Base-by-base conservation (phyloP, 2,113 vertebrate genomes). In the Stercorarius parasiticus region DNA sequence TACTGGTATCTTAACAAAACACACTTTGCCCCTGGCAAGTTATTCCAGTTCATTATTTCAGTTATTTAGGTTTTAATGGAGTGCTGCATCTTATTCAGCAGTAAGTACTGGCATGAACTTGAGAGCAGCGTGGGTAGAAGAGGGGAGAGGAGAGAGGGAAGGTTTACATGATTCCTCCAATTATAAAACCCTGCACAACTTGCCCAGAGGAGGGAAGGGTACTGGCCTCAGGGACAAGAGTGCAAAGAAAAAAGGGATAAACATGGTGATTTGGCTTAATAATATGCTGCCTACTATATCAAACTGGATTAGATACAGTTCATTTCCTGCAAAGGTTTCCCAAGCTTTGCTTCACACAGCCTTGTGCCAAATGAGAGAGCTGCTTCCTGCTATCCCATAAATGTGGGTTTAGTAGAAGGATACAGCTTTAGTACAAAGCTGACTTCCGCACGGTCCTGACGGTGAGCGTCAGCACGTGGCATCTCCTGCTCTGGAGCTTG, bases 231-330 rank as follows among this genome's bases (percentile, higher is more conserved):
- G 26, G 26, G 62, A 87, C 69, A 84, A 87, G 53, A 22, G 17
- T 62, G 29, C 14, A 80, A 95, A 97, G 53, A 32, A 82, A 95
- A 93, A 82, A 58, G 38, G 89, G 61, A 92, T 80, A 94, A 95
- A 95, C 66, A 77, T 16, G 62, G 89, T 86, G 38, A 94, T 82
- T 95, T 95, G 70, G 58, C 66, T 96, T 93, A 94, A 95, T 91
- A 93, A 91, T 73, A 85, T 47, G 50, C 67, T 73, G 45, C 64
- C 89, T 84, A 80, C 86, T 93, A 80, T 77, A 95, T 88, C 89
- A 89, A 95, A 96, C 86, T 21, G 74, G 89, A 97, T 97, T 96
- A 97, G 94, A 76, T 62, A 91, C 93, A 91, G 86, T 76, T 91
- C 36, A 82, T 93, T 97, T 92, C 86, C 86, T 73, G 66, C 10